Percentiles rank a stretch among this genome's conserved stretches.
Evolutionary conservation across 2,888 invertebrate species (phyloP).

Genomic region (Dicyrtoma fusca): DNA sequence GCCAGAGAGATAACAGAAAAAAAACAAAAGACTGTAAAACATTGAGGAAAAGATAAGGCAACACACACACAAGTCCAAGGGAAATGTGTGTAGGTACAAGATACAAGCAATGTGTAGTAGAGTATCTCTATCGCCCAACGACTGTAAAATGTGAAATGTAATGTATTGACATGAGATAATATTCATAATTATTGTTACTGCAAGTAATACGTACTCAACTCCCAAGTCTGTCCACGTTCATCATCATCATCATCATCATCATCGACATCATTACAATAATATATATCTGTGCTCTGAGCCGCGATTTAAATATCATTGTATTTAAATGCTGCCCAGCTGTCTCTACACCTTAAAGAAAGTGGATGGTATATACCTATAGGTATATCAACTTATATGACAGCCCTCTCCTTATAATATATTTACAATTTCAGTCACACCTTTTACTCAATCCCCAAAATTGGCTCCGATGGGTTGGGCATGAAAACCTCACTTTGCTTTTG

Average conservation of each 20-base stretch:
- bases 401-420: background rate
- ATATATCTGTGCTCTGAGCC: no score
- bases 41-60: background rate
- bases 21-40: no score
- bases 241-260: slow-evolving; percentile 32
- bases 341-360: no score
- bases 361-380: no score
- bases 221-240: slow-evolving; percentile 4
- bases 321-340: no score
- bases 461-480: slow-evolving; percentile 23
- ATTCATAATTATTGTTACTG: slow-evolving; percentile 12
- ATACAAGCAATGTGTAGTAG: no score
- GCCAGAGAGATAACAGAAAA: no score
- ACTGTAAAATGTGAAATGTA: no score
- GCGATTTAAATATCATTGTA: slow-evolving; percentile 6
- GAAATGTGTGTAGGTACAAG: background rate
- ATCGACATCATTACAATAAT: background rate
- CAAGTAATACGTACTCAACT: slow-evolving; percentile 13
- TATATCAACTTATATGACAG: no score
- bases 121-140: no score
- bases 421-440: slow-evolving; percentile 26
- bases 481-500: no score
- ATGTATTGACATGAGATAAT: slow-evolving; percentile 33
- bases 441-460: slow-evolving; percentile 20
- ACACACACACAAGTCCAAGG: slow-evolving; percentile 4